Conservation (phyloP, 2,797 vertebrate species). For the Lacerta viridis region DNA sequence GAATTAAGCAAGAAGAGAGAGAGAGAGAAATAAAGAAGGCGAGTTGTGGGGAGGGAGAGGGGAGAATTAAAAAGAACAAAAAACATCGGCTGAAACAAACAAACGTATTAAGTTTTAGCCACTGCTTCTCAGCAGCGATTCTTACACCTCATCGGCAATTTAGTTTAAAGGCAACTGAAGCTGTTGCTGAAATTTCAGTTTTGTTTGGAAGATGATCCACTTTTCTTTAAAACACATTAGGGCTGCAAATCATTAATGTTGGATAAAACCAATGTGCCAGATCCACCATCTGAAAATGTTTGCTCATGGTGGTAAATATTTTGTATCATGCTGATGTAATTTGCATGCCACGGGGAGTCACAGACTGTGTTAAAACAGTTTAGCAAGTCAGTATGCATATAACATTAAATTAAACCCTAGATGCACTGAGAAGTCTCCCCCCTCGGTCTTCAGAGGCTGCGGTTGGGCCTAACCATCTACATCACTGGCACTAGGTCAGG, state of each 20-base stretch:
- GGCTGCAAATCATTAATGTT: constrained; percentile 40
- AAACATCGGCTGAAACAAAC: constrained; percentile 33
- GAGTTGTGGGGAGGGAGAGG: neutral
- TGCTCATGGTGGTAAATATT: constrained; percentile 50
- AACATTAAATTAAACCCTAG: constrained; percentile 42
- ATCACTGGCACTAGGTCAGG: neutral
- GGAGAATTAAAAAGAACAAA: neutral
- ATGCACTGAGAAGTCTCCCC: neutral
- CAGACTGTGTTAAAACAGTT: constrained; percentile 46
- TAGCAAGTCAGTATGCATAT: constrained; percentile 45
- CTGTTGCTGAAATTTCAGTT: constrained; percentile 36
- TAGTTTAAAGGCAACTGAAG: constrained; percentile 47
- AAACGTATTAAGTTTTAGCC: constrained; percentile 41
- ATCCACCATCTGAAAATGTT: constrained; percentile 42
- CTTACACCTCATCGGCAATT: constrained; percentile 43
- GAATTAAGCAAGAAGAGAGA: constrained; percentile 28
- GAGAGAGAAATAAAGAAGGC: no score
- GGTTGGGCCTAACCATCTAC: neutral
- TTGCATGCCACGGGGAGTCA: constrained; percentile 46
- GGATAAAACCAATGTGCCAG: constrained; percentile 44
- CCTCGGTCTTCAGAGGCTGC: neutral
- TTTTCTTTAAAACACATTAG: constrained; percentile 36
- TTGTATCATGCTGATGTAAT: constrained; percentile 51
- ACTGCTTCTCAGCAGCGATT: constrained; percentile 37
- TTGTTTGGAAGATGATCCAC: constrained; percentile 35